Evolutionary conservation across 2,797 vertebrate genomes (phyloP).

Genomic region (Eulemur coronatus): DNA sequence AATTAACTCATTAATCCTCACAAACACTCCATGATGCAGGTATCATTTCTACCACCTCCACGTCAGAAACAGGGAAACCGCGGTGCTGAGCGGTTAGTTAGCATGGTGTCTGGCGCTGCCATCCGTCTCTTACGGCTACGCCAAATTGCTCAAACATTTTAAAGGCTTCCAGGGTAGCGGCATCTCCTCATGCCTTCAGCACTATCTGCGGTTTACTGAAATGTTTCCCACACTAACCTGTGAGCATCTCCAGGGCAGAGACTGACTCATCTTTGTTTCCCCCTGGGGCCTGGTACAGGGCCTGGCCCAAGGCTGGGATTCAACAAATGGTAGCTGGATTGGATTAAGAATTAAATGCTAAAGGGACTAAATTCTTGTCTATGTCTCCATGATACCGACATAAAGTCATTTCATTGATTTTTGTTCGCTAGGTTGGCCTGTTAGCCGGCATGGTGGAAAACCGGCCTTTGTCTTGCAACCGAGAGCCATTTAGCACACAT

Average conservation of each 20-base stretch:
- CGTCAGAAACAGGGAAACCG: background rate
- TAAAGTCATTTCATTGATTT: constrained; percentile 56
- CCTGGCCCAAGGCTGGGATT: background rate
- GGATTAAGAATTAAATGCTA: constrained; percentile 56
- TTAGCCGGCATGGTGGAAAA: constrained; percentile 16
- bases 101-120: background rate
- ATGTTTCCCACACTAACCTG: background rate
- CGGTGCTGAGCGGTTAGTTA: background rate
- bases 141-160: background rate
- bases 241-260: background rate
- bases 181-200: background rate
- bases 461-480: constrained; percentile 50
- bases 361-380: constrained; percentile 60
- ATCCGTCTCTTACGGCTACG: background rate
- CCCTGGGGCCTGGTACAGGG: background rate
- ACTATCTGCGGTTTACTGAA: fast-evolving
- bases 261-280: background rate
- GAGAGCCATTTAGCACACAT: constrained; percentile 42
- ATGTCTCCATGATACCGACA: constrained; percentile 47
- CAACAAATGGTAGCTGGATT: background rate
- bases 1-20: background rate
- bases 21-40: background rate
- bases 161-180: background rate
- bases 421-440: constrained; percentile 10
- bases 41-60: background rate